Base-by-base conservation (phyloP, 1,140 invertebrate genomes). In the Aphelinus certus region DNA sequence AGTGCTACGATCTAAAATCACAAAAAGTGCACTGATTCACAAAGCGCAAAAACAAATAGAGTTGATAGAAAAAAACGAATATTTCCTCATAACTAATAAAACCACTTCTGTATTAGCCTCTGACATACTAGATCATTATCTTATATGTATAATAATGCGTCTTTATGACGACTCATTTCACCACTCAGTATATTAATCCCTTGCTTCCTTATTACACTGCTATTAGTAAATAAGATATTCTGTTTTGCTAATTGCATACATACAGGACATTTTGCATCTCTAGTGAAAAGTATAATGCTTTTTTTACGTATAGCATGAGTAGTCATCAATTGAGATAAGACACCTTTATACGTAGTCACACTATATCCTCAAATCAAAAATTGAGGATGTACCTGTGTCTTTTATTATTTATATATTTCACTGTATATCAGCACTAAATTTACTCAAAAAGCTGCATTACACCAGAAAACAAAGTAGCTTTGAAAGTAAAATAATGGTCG, bases 301-400 rank as follows among this genome's bases (percentile, higher is more conserved):
- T 81, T 77, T 48, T 78, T 53, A 78, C 82, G 81, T 65, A 42
- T 72, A 83, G 80, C 81, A 83, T 83, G 81, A 83, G 81, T 84
- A 84, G 80, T 77, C 70, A 81, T 85, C 82, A 83, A 76, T 82
- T 83, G 78, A 80, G 78, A 82, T 84, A 86, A 85, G 83, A 85
- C 84, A 85, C 82, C 82, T 80, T 84, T 83, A 83, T 84, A 85
- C 82, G 82, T 85, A 86, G 78, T 78, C 80, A 82, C 81, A 83
- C 81, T 78, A 71, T 77, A 76, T 69, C 53, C 73, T 75, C 66
- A 43, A 73, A 76, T 26, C 0, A 26, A 56, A 78, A 78, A 73
- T 48, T 78, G 68, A 73, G 56, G 53, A 45, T n/a, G 4, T 48
- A 57, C 55, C 49, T 72, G 62, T 57, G 55, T 47, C n/a, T 72